phyloP scores from a whole-genome alignment of 2,113 vertebrate species.

The Dasyornis broadbenti region DNA sequence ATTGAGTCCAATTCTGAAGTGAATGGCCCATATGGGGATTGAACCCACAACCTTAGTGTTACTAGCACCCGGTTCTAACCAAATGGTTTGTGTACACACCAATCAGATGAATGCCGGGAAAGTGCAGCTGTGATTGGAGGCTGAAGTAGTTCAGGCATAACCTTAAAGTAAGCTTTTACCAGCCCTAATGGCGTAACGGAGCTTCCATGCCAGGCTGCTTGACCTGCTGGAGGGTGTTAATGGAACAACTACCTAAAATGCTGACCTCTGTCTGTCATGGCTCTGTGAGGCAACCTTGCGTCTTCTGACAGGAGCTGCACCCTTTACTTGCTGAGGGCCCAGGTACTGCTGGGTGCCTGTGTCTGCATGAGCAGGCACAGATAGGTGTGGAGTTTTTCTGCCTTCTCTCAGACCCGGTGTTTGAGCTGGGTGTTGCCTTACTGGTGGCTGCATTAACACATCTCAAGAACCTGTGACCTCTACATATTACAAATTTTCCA shows the following conservation, averaged over 20 bases:
- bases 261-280: background rate
- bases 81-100: background rate
- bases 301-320: background rate
- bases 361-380: background rate
- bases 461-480: background rate
- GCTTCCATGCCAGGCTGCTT: background rate
- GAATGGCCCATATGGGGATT: background rate
- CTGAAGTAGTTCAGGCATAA: background rate
- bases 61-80: background rate
- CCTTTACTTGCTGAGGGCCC: background rate
- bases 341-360: background rate
- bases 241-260: background rate
- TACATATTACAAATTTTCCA: background rate
- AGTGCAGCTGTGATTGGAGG: background rate
- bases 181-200: background rate
- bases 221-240: background rate
- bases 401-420: background rate
- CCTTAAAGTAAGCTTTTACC: background rate
- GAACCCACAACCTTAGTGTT: background rate
- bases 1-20: background rate
- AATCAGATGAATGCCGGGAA: background rate
- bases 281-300: background rate
- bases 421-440: background rate
- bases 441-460: background rate
- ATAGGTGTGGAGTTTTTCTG: accelerated